Conservation (phyloP, 2,888 invertebrate species). For the Campoplex capitator region DNA sequence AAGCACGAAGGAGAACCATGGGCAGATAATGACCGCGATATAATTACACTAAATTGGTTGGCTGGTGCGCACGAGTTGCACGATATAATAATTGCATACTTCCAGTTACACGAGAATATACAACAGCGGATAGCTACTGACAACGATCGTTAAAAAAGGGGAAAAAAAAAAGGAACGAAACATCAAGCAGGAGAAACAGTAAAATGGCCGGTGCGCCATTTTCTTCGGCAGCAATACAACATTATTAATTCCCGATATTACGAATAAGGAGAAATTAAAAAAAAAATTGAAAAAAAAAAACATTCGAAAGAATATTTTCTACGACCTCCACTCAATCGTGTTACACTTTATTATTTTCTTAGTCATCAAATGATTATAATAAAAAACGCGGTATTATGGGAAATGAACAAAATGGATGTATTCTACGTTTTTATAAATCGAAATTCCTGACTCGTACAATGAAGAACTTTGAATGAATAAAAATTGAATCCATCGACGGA, state of each 20-base stretch:
- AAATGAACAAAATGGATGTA: too few relatives aligned
- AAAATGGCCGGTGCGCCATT: conserved; percentile 52
- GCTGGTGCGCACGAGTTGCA: conserved; percentile 64
- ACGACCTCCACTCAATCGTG: not conserved
- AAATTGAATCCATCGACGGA: too few relatives aligned
- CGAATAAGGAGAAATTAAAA: conserved; percentile 11
- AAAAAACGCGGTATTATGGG: too few relatives aligned
- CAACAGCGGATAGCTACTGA: conserved; percentile 56
- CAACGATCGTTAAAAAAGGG: conserved; percentile 54
- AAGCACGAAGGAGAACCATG: conserved; percentile 67
- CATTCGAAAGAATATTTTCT: not conserved
- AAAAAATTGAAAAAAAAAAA: not conserved
- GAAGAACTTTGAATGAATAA: too few relatives aligned
- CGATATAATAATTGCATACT: conserved; percentile 73
- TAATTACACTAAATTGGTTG: conserved; percentile 79
- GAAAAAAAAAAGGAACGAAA: conserved; percentile 24
- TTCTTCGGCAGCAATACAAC: conserved; percentile 36
- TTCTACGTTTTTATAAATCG: too few relatives aligned
- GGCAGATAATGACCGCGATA: conserved; percentile 76
- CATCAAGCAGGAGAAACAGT: conserved; percentile 20
- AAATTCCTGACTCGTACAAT: too few relatives aligned
- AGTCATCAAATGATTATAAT: not conserved
- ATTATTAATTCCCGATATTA: conserved; percentile 43
- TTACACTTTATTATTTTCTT: not conserved
- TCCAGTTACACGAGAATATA: conserved; percentile 67